A percentile compares a stretch with the other conserved stretches of the same genome.
Evolutionary conservation across 2,113 vertebrate genomes (phyloP).

Genomic region (Platichthys flesus): DNA sequence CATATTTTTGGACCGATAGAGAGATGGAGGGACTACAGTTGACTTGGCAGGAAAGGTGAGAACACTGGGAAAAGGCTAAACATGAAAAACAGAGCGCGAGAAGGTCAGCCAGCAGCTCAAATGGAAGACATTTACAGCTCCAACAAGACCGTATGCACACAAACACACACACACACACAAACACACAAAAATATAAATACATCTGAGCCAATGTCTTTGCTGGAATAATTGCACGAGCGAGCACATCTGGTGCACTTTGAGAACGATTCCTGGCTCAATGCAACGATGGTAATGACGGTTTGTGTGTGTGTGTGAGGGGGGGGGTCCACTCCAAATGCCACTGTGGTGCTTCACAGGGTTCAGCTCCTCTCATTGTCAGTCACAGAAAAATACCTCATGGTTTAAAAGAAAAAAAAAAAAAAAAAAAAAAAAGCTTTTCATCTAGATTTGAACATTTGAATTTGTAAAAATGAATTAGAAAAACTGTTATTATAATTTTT

Average conservation of each 20-base stretch:
- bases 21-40: slow-evolving; percentile 67
- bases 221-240: slow-evolving; percentile 72
- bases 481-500: background rate
- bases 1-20: background rate
- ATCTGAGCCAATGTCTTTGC: slow-evolving; percentile 73
- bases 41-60: slow-evolving; percentile 73
- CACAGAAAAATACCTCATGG: slow-evolving; percentile 18
- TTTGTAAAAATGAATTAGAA: background rate
- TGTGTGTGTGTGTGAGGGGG: slow-evolving; percentile 17
- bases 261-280: slow-evolving; percentile 65
- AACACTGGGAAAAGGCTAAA: slow-evolving; percentile 66
- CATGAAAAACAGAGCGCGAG: slow-evolving; percentile 66
- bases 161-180: slow-evolving; percentile 39
- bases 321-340: slow-evolving; percentile 72
- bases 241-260: slow-evolving; percentile 81
- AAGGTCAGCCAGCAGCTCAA: slow-evolving; percentile 79
- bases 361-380: slow-evolving; percentile 50
- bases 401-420: background rate
- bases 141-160: slow-evolving; percentile 66
- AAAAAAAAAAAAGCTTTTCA: slow-evolving; percentile 2
- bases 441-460: background rate
- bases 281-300: slow-evolving; percentile 61
- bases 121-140: slow-evolving; percentile 78
- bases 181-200: slow-evolving; percentile 52
- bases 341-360: slow-evolving; percentile 57